Evolutionary conservation across 1,140 invertebrate genomes (phyloP), one percentile per base, ranked within the genome.

Genomic region (Gryllus bimaculatus): DNA sequence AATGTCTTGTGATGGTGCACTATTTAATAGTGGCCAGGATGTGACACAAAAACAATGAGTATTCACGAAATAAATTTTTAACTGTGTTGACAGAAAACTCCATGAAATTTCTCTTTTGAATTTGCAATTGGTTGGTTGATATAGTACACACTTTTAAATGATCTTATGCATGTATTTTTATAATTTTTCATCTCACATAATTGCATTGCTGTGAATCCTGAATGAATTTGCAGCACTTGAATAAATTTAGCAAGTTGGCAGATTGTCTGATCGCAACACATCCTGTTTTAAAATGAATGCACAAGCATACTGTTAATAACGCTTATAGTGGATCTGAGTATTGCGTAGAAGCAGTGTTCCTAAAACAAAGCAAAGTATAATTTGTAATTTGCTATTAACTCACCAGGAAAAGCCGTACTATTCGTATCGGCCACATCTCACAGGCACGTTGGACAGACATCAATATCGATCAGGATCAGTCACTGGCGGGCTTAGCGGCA

Each of bases 351-450:
- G 54, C 54, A 66, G 54, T 66, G 54, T 66, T 66, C 18, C 54
- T 13, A 66, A 66, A 66, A 66, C 54, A 66, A 66, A 66, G 54
- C 54, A 66, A 66, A 66, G 54, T 66, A 66, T 66, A 66, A 66
- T 66, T 66, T 66, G 54, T 66, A 13, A 66, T 66, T 66, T 66
- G 54, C 54, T 18, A 66, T 66, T 66, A 66, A 66, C 10, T 66
- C 48, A 21, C 39, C 76, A 80, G 77, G 82, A 84, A 8, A 82
- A 82, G 79, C 82, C 85, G n/a, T 90, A 89, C 82, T 87, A 88
- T 21, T 83, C 85, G 7, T 89, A 89, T 81, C 86, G 89, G 76
- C 81, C 84, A 20, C 88, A 88, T 47, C 81, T 89, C 7, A 85
- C 87, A 8, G 84, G 85, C 75, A 88, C 88, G 2, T 80, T 88